Evolutionary conservation across 1,140 invertebrate genomes (phyloP), one percentile per base, ranked within the genome.

Genomic region (Apis cerana): DNA sequence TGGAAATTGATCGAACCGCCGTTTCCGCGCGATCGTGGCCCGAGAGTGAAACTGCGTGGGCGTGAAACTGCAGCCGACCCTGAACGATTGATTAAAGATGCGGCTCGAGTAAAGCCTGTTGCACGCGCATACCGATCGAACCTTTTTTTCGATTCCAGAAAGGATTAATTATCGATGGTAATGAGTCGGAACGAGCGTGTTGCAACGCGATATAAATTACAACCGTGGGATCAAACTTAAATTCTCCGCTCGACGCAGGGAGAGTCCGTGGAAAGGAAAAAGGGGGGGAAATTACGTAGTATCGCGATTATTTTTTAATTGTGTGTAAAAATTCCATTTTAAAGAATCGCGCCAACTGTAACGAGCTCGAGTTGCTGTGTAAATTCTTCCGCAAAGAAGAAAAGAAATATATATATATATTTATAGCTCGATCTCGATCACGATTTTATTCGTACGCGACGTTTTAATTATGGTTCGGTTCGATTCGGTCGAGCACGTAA

Each of bases 31-130:
- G 43, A 43, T 74, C 27, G 50, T 17, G 23, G 21, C 8, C 27
- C 69, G 27, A 64, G 69, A 19, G 33, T 43, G 5, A 33, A 48
- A 71, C n/a, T 69, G 21, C 50, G 56, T 48, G 78, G 50, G 21
- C 72, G 80, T 81, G 54, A 33, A 52, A 43, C 54, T 52, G 21
- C 69, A 48, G n/a, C 12, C 58, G 62, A 52, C 62, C 52, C 54
- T 75, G 71, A 75, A 81, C 80, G 80, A 10, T 81, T 23, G 52
- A 58, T 75, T 23, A 59, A 59, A 50, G 62, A 68, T 19, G 70
- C 52, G 71, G 52, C 69, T 17, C 56, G 54, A 68, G 71, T 58
- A 74, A 81, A 43, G 74, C 64, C 80, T 75, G 80, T 82, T 68
- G n/a, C 61, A 27, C 74, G 21, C 54, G 52, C 15, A 19, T 21